Evolutionary conservation across 2,113 vertebrate species (phyloP), one percentile per base, ranked within the genome.

Genomic region (Dasyornis broadbenti): DNA sequence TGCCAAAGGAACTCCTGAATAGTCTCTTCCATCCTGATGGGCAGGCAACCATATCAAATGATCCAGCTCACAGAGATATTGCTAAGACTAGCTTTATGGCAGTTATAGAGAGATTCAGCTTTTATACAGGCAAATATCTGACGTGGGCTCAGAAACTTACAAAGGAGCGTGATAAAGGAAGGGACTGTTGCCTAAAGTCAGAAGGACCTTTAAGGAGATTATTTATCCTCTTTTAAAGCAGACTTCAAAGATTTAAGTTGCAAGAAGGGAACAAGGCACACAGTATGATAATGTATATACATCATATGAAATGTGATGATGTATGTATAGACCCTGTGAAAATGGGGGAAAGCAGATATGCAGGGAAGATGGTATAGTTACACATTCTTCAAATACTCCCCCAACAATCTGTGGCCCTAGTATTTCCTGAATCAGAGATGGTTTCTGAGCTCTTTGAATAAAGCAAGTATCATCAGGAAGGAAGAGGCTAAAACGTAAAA

Each of bases 241-340:
- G 19, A 83, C 92, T 92, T 81, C 54, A 71, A 61, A 60, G 23
- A 66, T 52, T 65, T 28, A 68, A 83, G 4, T 70, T 73, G 44
- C 47, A 92, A 93, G 69, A 75, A 87, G 14, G 16, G 28, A 88
- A 90, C 1, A 6, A 96, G 76, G 30, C 27, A 50, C 9, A 47
- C 16, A 63, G 49, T 0, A 0, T 24, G 14, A 49, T 59, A 65
- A 53, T 13, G 21, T 45, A 52, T 7, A 23, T 26, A 40, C 15
- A 42, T 44, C 35, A 54, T 19, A n/a, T 28, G 7, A 70, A 92
- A 56, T 37, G 12, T 60, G 44, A 76, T 35, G 24, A 86, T n/a
- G 13, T 33, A 26, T 49, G 53, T 33, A 61, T 26, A 82, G 77
- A 45, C 11, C 15, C n/a, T 57, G 44, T 35, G 35, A 88, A 91